Evolutionary conservation across 2,797 vertebrate species (phyloP), one percentile per base, ranked within the genome.

Genomic region (Triplophysa yarkandensis): DNA sequence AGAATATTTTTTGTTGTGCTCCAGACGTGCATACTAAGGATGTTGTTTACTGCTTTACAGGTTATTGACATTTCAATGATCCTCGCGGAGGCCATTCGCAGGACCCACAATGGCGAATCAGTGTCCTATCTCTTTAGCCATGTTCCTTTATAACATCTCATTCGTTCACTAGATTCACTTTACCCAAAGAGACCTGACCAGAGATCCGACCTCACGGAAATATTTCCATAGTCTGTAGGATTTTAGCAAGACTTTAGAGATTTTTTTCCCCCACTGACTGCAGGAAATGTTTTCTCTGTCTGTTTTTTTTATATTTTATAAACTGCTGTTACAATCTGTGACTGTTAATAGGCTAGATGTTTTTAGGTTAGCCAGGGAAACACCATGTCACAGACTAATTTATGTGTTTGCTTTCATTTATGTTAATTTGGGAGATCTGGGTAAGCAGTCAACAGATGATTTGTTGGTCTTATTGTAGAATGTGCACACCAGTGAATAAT

Each of bases 11-110:
- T 19, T 19, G 8, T 7, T 17, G 14, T 57, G 54, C 54, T 57
- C 30, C 25, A 14, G 14, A 32, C 27, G 32, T 30, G 25, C 17
- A 19, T 44, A 28, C 16, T 46, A 14, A 28, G 19, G 2, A 74
- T 64, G 63, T 48, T 14, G 74, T 32, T 78, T 10, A n/a, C 60
- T 8, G 39, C 10, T 68, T 73, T 43, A 55, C 84, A 99, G 97
- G 96, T 98, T 79, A 98, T 98, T 44, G 97, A 99, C 88, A 99
- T 99, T 88, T 98, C 97, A 81, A 99, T 98, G 95, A 99, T 99
- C 87, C 93, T 99, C 4, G 97, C 97, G 0, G 97, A 99, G 88
- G 96, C 97, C 85, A 99, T 99, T 87, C 94, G 97, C 84, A 93
- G 97, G 87, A 99, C 97, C 88, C 97, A 98, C 90, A 99, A 99